Conservation (phyloP, 2,888 invertebrate genomes). For the Serripes groenlandicus region DNA sequence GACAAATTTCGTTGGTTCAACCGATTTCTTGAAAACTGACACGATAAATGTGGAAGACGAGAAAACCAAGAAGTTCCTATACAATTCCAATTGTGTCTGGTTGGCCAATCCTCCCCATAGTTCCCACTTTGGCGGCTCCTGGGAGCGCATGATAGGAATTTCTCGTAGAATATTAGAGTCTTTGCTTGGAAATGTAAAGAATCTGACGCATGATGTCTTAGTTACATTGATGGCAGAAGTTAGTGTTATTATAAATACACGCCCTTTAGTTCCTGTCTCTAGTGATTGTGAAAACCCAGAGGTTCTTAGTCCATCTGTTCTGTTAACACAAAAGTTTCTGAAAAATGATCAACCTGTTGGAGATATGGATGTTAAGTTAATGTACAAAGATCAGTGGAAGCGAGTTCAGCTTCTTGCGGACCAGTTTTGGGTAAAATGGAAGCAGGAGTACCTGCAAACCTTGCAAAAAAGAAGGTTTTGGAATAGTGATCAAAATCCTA, state of each 20-base stretch:
- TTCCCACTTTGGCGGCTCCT: constrained; percentile 46
- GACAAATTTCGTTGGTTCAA: constrained; percentile 52
- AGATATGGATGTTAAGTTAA: constrained; percentile 23
- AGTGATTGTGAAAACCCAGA: constrained; percentile 18
- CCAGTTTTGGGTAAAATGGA: constrained; percentile 51
- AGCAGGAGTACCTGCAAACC: constrained; percentile 37
- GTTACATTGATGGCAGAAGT: constrained; percentile 53
- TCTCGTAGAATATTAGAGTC: constrained; percentile 20
- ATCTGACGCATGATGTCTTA: constrained; percentile 51
- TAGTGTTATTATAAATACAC: constrained; percentile 39
- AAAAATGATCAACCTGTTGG: background rate
- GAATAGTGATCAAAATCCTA: constrained; percentile 7
- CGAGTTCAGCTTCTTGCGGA: constrained; percentile 38
- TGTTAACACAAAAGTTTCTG: constrained; percentile 55
- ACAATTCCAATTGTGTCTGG: constrained; percentile 25
- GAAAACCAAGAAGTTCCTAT: background rate
- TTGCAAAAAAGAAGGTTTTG: constrained; percentile 44
- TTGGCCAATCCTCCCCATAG: constrained; percentile 56
- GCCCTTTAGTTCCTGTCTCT: constrained; percentile 41
- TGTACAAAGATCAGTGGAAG: constrained; percentile 37
- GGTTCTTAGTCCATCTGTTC: constrained; percentile 19
- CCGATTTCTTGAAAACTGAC: background rate
- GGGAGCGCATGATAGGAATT: constrained; percentile 40
- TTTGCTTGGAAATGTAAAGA: background rate
- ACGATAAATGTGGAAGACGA: constrained; percentile 31